Conservation (phyloP, 1,140 invertebrate species). For the Physella acuta region DNA sequence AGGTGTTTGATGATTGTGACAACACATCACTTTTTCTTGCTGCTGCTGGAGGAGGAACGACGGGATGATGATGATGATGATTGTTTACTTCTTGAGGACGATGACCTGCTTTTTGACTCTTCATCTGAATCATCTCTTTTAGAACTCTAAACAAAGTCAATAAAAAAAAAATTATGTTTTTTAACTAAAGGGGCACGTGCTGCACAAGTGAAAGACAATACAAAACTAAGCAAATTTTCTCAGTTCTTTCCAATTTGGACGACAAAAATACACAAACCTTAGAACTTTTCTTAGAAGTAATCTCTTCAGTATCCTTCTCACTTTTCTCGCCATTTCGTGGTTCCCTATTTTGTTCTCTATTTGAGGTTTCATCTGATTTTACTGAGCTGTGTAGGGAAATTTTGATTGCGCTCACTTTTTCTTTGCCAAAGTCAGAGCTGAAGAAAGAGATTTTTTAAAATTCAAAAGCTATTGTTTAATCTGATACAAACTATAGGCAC, state of each 20-base stretch:
- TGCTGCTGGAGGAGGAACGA: constrained; percentile 10
- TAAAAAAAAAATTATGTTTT: background rate
- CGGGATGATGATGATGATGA: constrained; percentile 13
- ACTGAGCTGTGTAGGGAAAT: constrained; percentile 4
- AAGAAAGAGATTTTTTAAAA: background rate
- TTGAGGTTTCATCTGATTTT: constrained; percentile 6
- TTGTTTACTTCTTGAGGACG: background rate
- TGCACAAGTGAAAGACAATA: too few relatives aligned
- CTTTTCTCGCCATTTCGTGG: background rate
- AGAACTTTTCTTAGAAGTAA: constrained; percentile 11
- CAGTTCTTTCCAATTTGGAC: background rate
- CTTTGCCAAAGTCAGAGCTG: constrained; percentile 8
- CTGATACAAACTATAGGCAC: too few relatives aligned
- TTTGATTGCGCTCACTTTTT: constrained; percentile 1
- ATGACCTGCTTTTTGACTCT: constrained; percentile 11
- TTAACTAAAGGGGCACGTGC: too few relatives aligned
- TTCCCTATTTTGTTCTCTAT: constrained; percentile 5
- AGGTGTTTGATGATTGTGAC: too few relatives aligned
- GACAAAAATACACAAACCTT: constrained; percentile 5
- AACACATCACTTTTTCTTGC: constrained; percentile 16
- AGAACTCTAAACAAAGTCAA: background rate
- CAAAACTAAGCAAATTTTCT: background rate
- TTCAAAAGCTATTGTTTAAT: too few relatives aligned
- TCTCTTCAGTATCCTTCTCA: background rate
- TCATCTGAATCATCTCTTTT: constrained; percentile 10